phyloP scores from a whole-genome alignment of 1,140 invertebrate genomes.

The Apis cerana region DNA sequence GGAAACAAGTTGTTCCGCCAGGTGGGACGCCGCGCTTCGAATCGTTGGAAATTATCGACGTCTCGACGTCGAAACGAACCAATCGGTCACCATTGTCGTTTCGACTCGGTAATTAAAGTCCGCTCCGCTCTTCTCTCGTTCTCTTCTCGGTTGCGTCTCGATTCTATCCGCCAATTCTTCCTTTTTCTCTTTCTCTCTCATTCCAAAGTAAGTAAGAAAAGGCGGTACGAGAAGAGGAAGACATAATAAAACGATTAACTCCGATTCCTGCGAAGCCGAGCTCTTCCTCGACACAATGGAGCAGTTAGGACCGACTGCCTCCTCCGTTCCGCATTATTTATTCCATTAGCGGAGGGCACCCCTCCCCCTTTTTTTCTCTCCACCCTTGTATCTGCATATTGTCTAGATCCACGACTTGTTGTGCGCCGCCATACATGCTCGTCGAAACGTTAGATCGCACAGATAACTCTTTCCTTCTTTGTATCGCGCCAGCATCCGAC shows the following conservation, averaged over 20 bases:
- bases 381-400: conserved; percentile 37
- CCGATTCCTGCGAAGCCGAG: conserved; percentile 58
- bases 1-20: conserved; percentile 5
- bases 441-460: conserved; percentile 30
- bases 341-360: conserved; percentile 54
- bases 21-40: not conserved
- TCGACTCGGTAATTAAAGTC: conserved; percentile 36
- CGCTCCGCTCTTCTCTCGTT: not conserved
- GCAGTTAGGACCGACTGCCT: conserved; percentile 47
- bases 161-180: not conserved
- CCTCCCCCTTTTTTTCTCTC: not conserved
- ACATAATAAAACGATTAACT: conserved; percentile 64
- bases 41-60: not conserved
- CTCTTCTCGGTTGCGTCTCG: too few species aligned
- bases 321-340: conserved; percentile 60
- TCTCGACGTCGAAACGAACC: not conserved
- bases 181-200: not conserved
- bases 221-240: conserved; percentile 36
- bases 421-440: not conserved
- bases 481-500: too few species aligned
- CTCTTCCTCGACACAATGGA: conserved; percentile 48
- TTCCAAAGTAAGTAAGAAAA: not conserved
- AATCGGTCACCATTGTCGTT: conserved; percentile 1
- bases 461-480: not conserved
- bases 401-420: not conserved